phyloP scores from a whole-genome alignment of 1,140 invertebrate species.

The Caerostris darwini region DNA sequence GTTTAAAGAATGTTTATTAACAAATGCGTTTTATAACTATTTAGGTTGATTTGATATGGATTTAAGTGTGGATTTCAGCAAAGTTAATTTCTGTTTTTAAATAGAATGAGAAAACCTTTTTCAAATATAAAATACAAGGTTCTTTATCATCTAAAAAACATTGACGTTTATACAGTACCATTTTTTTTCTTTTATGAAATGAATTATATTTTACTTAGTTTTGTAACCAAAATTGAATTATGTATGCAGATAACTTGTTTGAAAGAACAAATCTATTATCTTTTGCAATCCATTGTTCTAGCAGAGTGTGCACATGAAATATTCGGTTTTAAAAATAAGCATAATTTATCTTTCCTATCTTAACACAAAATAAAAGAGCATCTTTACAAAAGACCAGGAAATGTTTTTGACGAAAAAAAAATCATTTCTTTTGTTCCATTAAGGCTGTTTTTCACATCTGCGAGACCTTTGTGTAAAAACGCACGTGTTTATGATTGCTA shows the following conservation, averaged over 20 bases:
- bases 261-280: not conserved
- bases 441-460: not conserved
- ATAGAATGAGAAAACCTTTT: not conserved
- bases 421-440: not conserved
- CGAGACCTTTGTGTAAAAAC: not conserved
- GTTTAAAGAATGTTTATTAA: too few species aligned
- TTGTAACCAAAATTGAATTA: not conserved
- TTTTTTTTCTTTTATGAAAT: not conserved
- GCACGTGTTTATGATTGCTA: slow-evolving; percentile 27
- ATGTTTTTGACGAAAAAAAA: not conserved
- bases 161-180: not conserved
- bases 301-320: not conserved
- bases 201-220: not conserved
- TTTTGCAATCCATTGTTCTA: not conserved
- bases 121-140: not conserved
- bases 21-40: too few species aligned
- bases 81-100: too few species aligned
- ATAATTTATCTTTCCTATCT: not conserved
- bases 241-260: not conserved
- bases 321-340: not conserved
- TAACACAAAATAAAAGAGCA: not conserved
- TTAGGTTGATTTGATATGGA: too few species aligned
- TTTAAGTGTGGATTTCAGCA: too few species aligned
- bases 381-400: not conserved
- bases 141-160: not conserved